Evolutionary conservation across 92 coral and sea anemone genomes (phyloP), one percentile per base, ranked within the genome.

Genomic region (Porites evermanni): DNA sequence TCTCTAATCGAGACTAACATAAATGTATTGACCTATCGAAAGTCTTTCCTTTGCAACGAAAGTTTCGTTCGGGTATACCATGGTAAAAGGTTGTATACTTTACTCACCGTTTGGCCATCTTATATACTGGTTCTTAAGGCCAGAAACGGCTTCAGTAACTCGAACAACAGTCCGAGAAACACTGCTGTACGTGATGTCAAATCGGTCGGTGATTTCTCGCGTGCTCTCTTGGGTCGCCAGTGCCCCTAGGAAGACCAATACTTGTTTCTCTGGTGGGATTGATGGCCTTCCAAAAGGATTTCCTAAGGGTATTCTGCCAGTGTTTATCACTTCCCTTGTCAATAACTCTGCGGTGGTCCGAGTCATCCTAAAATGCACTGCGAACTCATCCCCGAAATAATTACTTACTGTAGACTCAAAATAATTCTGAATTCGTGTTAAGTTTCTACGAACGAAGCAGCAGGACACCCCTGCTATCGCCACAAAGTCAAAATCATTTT

Each of bases 101-200:
- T 38, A 91, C 91, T 86, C 85, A 82, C 94, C 90, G 56, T 77
- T 91, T 72, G 92, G 92, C 92, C 89, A 89, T 89, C 72, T 89
- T 50, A 89, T 84, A 80, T 82, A 91, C 67, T 80, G 86, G 85
- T 75, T 66, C 72, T 84, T 76, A 26, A 91, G 67, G 75, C 77
- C 89, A 29, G 79, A 75, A 54, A 88, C 91, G 60, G 86, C 89
- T 88, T 80, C 44, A 59, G 91, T 84, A 59, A 88, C 85, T 67
- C 89, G 87, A 85, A 83, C 51, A 73, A 86, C 84, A 81, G 93
- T 70, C 79, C 91, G 72, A 84, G 88, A 90, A 47, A 76, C 89
- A 84, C 91, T 91, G 71, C 91, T 91, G 70, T 70, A 75, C 60
- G 94, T 91, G 82, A 83, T 82, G 63, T 87, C 79, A 83, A 91